These are phyloP conservation scores for Salvelinus alpinus DNA, from an alignment of 2,113 vertebrate species.

Conservation along the genomic window DNA sequence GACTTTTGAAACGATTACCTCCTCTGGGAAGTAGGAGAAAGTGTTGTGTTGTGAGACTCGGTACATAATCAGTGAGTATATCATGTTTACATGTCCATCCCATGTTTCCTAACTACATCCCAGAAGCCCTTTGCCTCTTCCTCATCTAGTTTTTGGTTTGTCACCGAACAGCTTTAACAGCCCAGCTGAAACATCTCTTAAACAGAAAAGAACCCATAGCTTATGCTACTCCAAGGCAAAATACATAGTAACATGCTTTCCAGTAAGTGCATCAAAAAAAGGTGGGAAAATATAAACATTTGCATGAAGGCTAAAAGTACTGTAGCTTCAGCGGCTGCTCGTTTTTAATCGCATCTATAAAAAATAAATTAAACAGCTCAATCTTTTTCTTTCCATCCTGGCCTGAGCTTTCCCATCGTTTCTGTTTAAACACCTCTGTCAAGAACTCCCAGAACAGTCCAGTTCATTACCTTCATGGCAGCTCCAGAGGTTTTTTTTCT, in stretches of 20 bases:
- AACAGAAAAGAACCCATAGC: conserved; percentile 53
- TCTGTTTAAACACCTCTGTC: background rate
- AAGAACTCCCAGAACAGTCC: background rate
- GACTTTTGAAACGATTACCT: conserved; percentile 83
- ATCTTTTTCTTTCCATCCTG: conserved; percentile 17
- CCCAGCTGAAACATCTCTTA: conserved; percentile 62
- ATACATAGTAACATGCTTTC: conserved; percentile 69
- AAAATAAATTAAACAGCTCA: no score
- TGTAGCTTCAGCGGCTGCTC: conserved; percentile 55
- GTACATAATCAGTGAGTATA: conserved; percentile 91
- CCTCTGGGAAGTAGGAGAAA: conserved; percentile 85
- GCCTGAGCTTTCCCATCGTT: conserved; percentile 70
- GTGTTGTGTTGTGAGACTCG: conserved; percentile 88
- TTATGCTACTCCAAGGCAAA: conserved; percentile 58
- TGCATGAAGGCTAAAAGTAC: conserved; percentile 56
- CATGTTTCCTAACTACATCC: conserved; percentile 75
- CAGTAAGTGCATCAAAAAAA: conserved; percentile 23
- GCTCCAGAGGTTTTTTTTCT: background rate
- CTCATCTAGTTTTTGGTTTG: conserved; percentile 73
- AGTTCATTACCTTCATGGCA: background rate
- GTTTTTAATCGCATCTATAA: conserved; percentile 44
- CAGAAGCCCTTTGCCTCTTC: conserved; percentile 59
- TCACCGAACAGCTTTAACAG: conserved; percentile 54
- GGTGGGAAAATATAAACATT: background rate
- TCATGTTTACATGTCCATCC: conserved; percentile 87